Evolutionary conservation across 64 coral and sea anemone genomes (phyloP).

Genomic region (Actinia equina): DNA sequence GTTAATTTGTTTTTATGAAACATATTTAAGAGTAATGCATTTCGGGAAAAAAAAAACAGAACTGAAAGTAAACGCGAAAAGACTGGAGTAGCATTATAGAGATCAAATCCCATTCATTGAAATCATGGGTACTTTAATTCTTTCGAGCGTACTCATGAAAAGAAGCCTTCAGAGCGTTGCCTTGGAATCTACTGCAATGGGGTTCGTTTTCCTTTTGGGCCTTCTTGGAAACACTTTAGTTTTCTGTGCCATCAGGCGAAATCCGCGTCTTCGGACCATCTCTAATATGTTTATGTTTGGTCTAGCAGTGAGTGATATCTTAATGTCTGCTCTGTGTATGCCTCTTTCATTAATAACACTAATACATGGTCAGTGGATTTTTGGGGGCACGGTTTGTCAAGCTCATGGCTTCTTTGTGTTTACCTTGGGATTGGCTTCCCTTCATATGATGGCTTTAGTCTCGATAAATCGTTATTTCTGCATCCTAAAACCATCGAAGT

Average conservation of each 20-base stretch:
- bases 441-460: constrained; percentile 46
- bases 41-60: neutral
- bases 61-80: neutral
- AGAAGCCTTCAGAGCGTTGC: neutral
- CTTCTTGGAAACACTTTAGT: constrained; percentile 32
- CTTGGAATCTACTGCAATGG: constrained; percentile 11
- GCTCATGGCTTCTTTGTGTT: constrained; percentile 49
- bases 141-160: neutral
- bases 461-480: constrained; percentile 67
- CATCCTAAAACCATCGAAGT: constrained; percentile 35
- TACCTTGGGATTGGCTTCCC: constrained; percentile 15
- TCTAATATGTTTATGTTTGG: constrained; percentile 50
- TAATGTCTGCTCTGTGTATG: constrained; percentile 44
- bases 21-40: neutral
- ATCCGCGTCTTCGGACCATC: constrained; percentile 24
- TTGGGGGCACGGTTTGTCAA: constrained; percentile 36
- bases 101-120: neutral
- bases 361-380: constrained; percentile 42
- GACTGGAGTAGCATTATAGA: neutral
- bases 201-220: neutral
- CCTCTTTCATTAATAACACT: constrained; percentile 52
- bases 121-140: neutral
- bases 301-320: constrained; percentile 40
- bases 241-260: constrained; percentile 33
- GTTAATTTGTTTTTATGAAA: neutral